Percentiles rank a stretch among this genome's conserved stretches.
Evolutionary conservation across 2,888 invertebrate species (phyloP).

Genomic region (Scaptodrosophila latifasciaeformis): DNA sequence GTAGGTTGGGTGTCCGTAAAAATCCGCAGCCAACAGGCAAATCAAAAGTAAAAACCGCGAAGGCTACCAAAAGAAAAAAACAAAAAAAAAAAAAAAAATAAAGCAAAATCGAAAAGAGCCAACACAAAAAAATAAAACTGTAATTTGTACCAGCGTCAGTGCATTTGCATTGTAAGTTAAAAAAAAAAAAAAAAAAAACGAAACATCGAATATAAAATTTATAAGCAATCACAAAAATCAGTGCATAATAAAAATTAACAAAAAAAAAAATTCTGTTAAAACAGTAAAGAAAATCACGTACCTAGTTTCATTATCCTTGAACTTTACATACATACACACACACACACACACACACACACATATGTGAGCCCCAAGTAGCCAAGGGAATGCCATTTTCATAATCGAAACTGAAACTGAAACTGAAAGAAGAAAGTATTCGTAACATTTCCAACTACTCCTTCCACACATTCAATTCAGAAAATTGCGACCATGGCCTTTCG

Average conservation of each 20-base stretch:
- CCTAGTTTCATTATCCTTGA: slow-evolving; percentile 42
- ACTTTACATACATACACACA: slow-evolving; percentile 21
- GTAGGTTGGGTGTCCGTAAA: slow-evolving; percentile 63
- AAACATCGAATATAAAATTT: not conserved
- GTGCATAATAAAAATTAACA: slow-evolving; percentile 6
- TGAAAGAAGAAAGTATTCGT: slow-evolving; percentile 31
- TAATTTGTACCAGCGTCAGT: slow-evolving; percentile 34
- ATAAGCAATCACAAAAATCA: not conserved
- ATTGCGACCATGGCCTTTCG: slow-evolving; percentile 68
- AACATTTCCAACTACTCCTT: slow-evolving; percentile 29
- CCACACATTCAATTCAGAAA: slow-evolving; percentile 21
- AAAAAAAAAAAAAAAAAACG: slow-evolving; percentile 4
- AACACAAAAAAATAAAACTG: slow-evolving; percentile 38
- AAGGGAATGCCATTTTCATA: too few species aligned
- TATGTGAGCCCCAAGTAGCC: not conserved
- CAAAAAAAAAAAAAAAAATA: slow-evolving; percentile 20
- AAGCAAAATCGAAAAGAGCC: not conserved
- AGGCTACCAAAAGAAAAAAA: slow-evolving; percentile 16
- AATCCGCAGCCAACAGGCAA: slow-evolving; percentile 27
- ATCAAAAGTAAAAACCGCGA: slow-evolving; percentile 24
- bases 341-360: slow-evolving; percentile 9
- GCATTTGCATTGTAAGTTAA: slow-evolving; percentile 50
- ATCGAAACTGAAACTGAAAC: too few species aligned
- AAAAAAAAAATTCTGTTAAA: slow-evolving; percentile 16
- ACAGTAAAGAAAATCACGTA: slow-evolving; percentile 16